A percentile compares a stretch with the other conserved stretches of the same genome.
These are phyloP conservation scores for Bradypus variegatus DNA, from an alignment of 2,797 vertebrate genomes.

Conservation along the genomic window DNA sequence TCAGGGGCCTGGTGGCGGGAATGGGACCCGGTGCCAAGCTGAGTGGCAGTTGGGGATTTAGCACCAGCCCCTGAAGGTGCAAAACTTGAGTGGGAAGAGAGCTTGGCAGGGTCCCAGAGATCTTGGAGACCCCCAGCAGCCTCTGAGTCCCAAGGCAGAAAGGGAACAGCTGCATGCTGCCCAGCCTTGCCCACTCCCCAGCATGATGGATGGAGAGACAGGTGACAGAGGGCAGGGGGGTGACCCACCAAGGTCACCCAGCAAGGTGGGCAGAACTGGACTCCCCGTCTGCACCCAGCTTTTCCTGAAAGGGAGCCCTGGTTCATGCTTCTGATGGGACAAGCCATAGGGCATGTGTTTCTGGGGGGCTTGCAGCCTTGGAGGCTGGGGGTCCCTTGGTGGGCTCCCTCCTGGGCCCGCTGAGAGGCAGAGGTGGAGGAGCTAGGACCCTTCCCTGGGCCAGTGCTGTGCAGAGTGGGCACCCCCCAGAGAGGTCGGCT, in stretches of 20 bases:
- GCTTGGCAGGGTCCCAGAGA: not conserved
- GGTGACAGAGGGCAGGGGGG: not conserved
- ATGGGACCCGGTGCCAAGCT: rapidly evolving
- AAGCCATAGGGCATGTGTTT: rapidly evolving
- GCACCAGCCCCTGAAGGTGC: rapidly evolving
- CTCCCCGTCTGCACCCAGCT: not conserved
- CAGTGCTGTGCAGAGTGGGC: not conserved
- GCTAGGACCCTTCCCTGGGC: rapidly evolving
- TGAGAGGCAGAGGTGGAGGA: not conserved
- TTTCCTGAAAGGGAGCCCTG: rapidly evolving
- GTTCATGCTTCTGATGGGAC: rapidly evolving
- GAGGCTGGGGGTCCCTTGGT: not conserved
- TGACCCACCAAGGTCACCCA: not conserved
- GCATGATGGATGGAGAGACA: not conserved
- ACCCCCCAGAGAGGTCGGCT: no score
- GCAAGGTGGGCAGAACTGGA: not conserved
- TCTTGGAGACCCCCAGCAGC: rapidly evolving
- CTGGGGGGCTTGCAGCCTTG: not conserved
- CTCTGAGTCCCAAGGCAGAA: rapidly evolving
- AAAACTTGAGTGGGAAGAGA: not conserved
- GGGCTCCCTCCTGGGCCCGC: rapidly evolving
- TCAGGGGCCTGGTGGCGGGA: not conserved
- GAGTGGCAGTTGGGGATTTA: rapidly evolving
- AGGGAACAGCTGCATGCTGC: not conserved
- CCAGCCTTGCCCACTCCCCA: rapidly evolving